These are phyloP conservation scores for Fragum fragum DNA, from an alignment of 2,888 invertebrate genomes.

Conservation along the genomic window DNA sequence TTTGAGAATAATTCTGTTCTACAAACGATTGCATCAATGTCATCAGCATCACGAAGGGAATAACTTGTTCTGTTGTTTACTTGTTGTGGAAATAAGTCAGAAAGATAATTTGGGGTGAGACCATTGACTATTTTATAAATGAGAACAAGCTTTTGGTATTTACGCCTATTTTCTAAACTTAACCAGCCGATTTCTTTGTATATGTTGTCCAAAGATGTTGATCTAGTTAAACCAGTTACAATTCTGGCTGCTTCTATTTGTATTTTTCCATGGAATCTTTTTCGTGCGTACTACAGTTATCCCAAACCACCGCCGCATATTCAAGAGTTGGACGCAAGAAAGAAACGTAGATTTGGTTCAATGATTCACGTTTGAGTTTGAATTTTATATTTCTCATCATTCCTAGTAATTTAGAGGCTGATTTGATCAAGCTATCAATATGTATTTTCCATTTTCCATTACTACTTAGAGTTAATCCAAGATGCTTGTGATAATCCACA, in stretches of 20 bases:
- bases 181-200: conserved; percentile 32
- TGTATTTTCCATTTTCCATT: conserved; percentile 30
- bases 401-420: conserved; percentile 38
- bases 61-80: conserved; percentile 12
- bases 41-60: not conserved
- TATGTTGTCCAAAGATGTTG: conserved; percentile 11
- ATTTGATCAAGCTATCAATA: conserved; percentile 20
- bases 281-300: no score
- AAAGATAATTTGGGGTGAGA: conserved; percentile 7
- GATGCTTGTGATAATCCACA: conserved; percentile 11
- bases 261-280: conserved; percentile 29
- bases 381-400: conserved; percentile 31
- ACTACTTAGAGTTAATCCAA: conserved; percentile 28
- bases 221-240: conserved; percentile 32
- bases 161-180: conserved; percentile 7
- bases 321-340: no score
- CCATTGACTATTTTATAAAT: conserved; percentile 5
- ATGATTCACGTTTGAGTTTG: no score
- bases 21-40: conserved; percentile 7
- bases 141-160: conserved; percentile 19
- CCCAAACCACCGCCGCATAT: no score
- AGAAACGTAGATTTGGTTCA: no score
- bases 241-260: conserved; percentile 39
- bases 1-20: conserved; percentile 9
- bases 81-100: conserved; percentile 9